Evolutionary conservation across 2,113 vertebrate species (phyloP).

Genomic region (Equus quagga): DNA sequence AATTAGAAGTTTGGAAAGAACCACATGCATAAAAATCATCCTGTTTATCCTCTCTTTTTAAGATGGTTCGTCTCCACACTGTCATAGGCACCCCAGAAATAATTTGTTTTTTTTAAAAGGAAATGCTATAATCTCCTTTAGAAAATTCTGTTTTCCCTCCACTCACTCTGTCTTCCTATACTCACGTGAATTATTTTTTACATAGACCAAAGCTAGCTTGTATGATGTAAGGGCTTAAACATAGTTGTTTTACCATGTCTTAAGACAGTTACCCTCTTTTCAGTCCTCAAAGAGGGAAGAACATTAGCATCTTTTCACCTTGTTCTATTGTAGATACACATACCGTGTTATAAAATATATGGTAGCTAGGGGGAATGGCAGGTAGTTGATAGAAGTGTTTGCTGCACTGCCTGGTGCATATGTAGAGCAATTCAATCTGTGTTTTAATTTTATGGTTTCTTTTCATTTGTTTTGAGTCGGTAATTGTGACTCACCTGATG

Average conservation of each 20-base stretch:
- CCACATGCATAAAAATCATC: slow-evolving; percentile 8
- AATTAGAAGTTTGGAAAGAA: slow-evolving; percentile 69
- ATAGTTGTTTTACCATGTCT: neutral
- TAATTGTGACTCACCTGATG: neutral
- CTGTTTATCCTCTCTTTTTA: neutral
- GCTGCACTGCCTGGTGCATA: neutral
- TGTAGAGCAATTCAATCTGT: neutral
- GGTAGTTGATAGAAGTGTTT: neutral
- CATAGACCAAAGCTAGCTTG: neutral
- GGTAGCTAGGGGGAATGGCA: neutral
- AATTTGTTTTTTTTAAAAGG: neutral
- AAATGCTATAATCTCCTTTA: neutral
- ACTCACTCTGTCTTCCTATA: neutral
- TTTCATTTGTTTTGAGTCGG: neutral
- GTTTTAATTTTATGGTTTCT: neutral
- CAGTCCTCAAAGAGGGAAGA: neutral
- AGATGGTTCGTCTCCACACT: neutral
- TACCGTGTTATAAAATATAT: neutral
- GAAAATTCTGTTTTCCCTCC: neutral
- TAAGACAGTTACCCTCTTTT: neutral
- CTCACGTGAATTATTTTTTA: neutral
- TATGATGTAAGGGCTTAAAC: neutral
- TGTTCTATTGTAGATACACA: neutral
- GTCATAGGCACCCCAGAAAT: neutral
- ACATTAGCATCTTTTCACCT: neutral